Evolutionary conservation across 2,113 vertebrate species (phyloP), one percentile per base, ranked within the genome.

Genomic region (Prolemur simus): DNA sequence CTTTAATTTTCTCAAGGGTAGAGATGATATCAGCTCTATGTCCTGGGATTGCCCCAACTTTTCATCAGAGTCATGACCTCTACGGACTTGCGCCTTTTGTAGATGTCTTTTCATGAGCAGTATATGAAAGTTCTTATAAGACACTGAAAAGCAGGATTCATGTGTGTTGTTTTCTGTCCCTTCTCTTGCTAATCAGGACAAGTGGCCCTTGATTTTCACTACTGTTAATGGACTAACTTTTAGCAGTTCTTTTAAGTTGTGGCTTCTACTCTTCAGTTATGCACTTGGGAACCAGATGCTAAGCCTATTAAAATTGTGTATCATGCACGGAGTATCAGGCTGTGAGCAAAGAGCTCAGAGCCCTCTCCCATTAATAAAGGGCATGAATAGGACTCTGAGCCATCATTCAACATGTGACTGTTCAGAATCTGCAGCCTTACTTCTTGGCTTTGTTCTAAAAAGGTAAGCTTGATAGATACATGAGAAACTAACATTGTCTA

Each of bases 391-490:
- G 71, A 68, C 58, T 47, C 25, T 5, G 42, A 54, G 73, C 9
- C 74, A 56, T 49, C 5, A 54, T 54, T 17, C 52, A 54, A 54
- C 39, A 27, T 74, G 73, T 49, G 71, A 83, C 0, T 80, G 42
- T 64, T 96, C 63, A 86, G 81, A 89, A 58, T 10, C 34, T 54
- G 64, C 0, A 82, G 90, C 11, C 27, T 17, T 20, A 32, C 9
- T 83, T 96, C 66, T 60, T 42, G 73, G 87, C 54, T 97, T 87
- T 85, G 45, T 90, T 90, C 76, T 89, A 80, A 92, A 87, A 87
- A 90, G 92, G 71, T 37, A 21, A 81, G 87, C 80, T 32, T 52
- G 45, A 49, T 21, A 92, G 71, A 39, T 34, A 66, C 42, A 13
- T 11, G 10, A 81, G n/a, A 95, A 56, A 76, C 76, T 14, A 56